A percentile compares a stretch with the other conserved stretches of the same genome.
Conservation (phyloP, 2,888 invertebrate species). For the Ctenicera cuprea region DNA sequence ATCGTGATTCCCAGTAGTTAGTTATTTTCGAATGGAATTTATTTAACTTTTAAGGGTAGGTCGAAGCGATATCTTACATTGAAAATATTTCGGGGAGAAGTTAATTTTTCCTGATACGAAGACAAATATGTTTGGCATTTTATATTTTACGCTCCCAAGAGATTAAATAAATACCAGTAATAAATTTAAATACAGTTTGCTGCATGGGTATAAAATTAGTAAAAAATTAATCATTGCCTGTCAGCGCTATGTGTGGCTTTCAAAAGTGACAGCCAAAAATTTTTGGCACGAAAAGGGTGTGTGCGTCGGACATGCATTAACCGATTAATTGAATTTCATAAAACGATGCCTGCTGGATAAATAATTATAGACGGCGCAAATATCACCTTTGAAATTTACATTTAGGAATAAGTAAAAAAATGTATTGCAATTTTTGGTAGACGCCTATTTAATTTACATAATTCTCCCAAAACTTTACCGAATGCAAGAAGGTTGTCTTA, state of each 20-base stretch:
- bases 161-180: background rate
- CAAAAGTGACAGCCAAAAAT: slow-evolving; percentile 10
- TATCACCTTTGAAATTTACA: too few relatives aligned
- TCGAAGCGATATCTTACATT: background rate
- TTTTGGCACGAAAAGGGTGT: background rate
- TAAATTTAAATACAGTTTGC: slow-evolving; percentile 3
- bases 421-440: too few relatives aligned
- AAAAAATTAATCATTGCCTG: slow-evolving; percentile 13
- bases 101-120: background rate
- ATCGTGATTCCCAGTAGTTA: slow-evolving; percentile 20
- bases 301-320: slow-evolving; percentile 7
- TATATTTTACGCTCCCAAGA: background rate
- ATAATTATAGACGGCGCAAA: too few relatives aligned
- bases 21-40: slow-evolving; percentile 17
- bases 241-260: background rate
- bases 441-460: too few relatives aligned
- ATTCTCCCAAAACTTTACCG: too few relatives aligned
- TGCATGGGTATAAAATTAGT: background rate
- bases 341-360: background rate
- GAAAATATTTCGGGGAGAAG: background rate
- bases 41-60: slow-evolving; percentile 16
- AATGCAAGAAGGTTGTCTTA: too few relatives aligned
- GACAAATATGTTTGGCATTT: background rate
- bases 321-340: background rate
- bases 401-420: too few relatives aligned